Base-by-base conservation (phyloP, 2,888 invertebrate species). In the Pammene fasciana region DNA sequence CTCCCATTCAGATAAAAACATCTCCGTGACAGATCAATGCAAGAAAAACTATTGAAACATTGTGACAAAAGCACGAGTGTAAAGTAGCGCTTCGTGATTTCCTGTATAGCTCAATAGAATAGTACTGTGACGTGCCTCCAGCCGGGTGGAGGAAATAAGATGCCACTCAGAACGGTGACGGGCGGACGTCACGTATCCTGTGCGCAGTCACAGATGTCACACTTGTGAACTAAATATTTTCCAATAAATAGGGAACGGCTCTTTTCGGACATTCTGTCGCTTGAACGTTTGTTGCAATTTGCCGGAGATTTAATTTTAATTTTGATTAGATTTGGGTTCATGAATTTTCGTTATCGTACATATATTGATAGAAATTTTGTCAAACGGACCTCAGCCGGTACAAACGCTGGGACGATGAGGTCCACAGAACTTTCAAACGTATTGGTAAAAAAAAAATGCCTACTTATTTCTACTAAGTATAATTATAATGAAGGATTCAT, bases 141-240 rank as follows among this genome's bases (percentile, higher is more conserved):
- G 59, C 14, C 26, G 45, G 48, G 48, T 10, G 48, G 61, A 62
- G 61, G 61, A 62, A 62, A 62, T 62, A 62, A 62, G 61, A 62
- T 50, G 61, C 61, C 61, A 62, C 61, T 62, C 61, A 62, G 41
- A 50, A 48, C 50, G 61, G 18, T 62, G 61, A 62, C 61, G 61
- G 61, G 50, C 61, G 61, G 61, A 62, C 61, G 61, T 50, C n/a
- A 38, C 62, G 41, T 52, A 62, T 62, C 62, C 62, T 62, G 62
- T 41, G 18, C 61, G 26, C 26, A 26, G 26, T 26, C 45, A 48
- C 62, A 52, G 50, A 62, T 62, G 18, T 52, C 50, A 62, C 62
- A 62, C 50, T 62, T 52, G 50, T 62, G 50, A 62, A 52, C 62
- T 62, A 62, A 62, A 62, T 62, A 62, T 62, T 52, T 62, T 62